Conservation (phyloP, 2,888 invertebrate genomes). For the Phrixothrix hirtus region DNA sequence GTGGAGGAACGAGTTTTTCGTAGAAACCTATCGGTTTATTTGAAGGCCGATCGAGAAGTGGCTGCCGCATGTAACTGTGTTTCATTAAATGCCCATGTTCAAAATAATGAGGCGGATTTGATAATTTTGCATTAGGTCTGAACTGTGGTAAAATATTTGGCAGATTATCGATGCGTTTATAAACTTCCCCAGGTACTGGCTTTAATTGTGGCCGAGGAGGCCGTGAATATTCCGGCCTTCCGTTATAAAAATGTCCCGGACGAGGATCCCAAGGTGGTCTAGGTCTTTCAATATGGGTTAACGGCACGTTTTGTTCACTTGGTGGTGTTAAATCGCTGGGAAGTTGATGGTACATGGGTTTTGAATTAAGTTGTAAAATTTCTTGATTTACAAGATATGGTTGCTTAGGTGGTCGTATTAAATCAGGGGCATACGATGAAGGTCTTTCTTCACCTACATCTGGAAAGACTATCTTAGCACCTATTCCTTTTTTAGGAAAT, state of each 20-base stretch:
- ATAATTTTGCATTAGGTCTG: slow-evolving; percentile 67
- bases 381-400: slow-evolving; percentile 41
- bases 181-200: slow-evolving; percentile 47
- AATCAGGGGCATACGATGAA: slow-evolving; percentile 28
- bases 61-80: slow-evolving; percentile 49
- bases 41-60: slow-evolving; percentile 54
- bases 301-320: slow-evolving; percentile 45
- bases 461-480: slow-evolving; percentile 51
- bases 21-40: slow-evolving; percentile 54
- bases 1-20: slow-evolving; percentile 54
- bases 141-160: slow-evolving; percentile 76
- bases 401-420: slow-evolving; percentile 35
- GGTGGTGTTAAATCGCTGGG: slow-evolving; percentile 58
- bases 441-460: slow-evolving; percentile 41
- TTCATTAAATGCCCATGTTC: slow-evolving; percentile 33
- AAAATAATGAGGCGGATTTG: slow-evolving; percentile 50
- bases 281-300: slow-evolving; percentile 45
- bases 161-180: slow-evolving; percentile 54
- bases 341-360: slow-evolving; percentile 55
- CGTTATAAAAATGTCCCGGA: slow-evolving; percentile 55
- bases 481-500: slow-evolving; percentile 41
- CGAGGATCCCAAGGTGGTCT: slow-evolving; percentile 58
- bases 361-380: slow-evolving; percentile 51
- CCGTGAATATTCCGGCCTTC: slow-evolving; percentile 53
- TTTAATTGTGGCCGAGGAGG: slow-evolving; percentile 50